Base-by-base conservation (phyloP, 2,113 vertebrate genomes). In the Callospermophilus lateralis region DNA sequence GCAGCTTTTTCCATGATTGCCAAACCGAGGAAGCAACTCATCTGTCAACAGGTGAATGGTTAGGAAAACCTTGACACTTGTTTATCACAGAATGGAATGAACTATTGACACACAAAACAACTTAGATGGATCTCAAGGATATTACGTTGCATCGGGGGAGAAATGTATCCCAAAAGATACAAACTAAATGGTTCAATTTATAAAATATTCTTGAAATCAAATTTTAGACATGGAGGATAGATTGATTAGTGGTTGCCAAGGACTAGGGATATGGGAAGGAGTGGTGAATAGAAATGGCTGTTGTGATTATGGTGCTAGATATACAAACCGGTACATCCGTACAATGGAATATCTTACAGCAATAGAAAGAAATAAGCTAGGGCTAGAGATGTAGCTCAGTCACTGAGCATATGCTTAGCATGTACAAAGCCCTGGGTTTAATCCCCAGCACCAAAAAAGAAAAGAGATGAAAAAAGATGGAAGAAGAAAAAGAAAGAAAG, bases 41-140 rank as follows among this genome's bases (percentile, higher is more conserved):
- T 90, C 68, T 79, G 96, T 83, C 30, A 67, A 72, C 24, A 83
- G 58, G 58, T 91, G 37, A 95, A 81, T 26, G 28, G 6, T 72
- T 70, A 84, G 42, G 51, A 37, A 91, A 93, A 95, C 20, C 67
- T 58, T 84, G 45, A 48, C 37, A 16, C 22, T 61, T 88, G 15
- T 61, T 30, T 72, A 79, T 30, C 42, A 45, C 74, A 86, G 53
- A 83, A 84, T 92, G 2, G 24, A 89, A 68, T 61, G 2, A 74
- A n/a, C 12, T 78, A 74, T 51, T 51, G 55, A 73, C 72, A 73
- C 15, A 84, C 9, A 37, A 37, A 88, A 78, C n/a, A 87, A 89
- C n/a, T 72, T 83, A 32, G 42, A 63, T 48, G 61, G 51, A 77
- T n/a, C 58, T 72, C 26, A 73, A n/a, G 48, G 58, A 89, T 86